Evolutionary conservation across 2,113 vertebrate genomes (phyloP).

Genomic region (Spea multiplicata): DNA sequence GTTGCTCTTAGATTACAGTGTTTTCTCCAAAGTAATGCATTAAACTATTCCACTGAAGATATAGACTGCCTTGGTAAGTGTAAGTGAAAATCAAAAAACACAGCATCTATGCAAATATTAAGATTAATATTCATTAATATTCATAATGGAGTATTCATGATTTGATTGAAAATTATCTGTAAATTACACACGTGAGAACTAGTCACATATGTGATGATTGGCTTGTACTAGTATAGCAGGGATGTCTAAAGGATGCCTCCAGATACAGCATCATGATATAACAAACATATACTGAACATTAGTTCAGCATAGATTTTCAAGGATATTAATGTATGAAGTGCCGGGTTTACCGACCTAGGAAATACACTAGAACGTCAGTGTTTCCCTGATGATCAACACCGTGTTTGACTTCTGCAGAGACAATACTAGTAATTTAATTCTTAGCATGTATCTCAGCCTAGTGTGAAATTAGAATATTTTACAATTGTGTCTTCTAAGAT

Average conservation of each 20-base stretch:
- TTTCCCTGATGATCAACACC: not conserved
- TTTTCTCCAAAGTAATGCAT: slow-evolving; percentile 29
- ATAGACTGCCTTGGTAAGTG: slow-evolving; percentile 22
- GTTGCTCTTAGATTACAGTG: not conserved
- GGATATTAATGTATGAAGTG: not conserved
- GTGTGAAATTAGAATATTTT: not conserved
- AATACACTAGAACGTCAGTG: not conserved
- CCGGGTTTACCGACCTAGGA: not conserved
- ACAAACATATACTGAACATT: not conserved
- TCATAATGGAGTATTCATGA: slow-evolving; percentile 23
- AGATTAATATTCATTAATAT: slow-evolving; percentile 27
- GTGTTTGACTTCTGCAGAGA: not conserved
- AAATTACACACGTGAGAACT: not conserved
- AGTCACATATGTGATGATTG: slow-evolving; percentile 20
- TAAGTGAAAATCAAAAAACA: slow-evolving; percentile 9
- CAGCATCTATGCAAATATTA: slow-evolving; percentile 24
- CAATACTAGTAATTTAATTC: not conserved
- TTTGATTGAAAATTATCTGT: slow-evolving; percentile 1
- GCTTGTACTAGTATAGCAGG: not conserved
- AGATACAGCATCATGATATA: not conserved
- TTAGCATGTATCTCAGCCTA: not conserved
- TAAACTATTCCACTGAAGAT: slow-evolving; percentile 33
- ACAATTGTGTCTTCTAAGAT: not conserved
- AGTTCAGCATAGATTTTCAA: not conserved
- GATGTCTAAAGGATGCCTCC: not conserved